Base-by-base conservation (phyloP, 2,888 invertebrate genomes). In the Thera britannica region DNA sequence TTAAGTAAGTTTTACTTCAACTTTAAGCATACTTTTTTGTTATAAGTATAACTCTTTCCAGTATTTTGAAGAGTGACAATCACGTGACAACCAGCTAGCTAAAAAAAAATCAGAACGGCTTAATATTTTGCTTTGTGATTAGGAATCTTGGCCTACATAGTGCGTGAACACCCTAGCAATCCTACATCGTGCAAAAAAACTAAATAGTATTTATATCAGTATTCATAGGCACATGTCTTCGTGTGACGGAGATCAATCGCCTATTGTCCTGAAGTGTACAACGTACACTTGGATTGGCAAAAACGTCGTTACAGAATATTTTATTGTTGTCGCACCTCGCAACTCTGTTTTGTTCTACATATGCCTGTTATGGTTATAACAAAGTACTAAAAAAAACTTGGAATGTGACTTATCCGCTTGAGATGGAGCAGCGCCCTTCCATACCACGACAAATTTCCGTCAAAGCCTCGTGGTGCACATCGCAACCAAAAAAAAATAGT, bases 291-390 rank as follows among this genome's bases (percentile, higher is more conserved):
- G 35, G 35, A 56, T 54, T 55, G 61, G 52, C 4, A 46, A 58
- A 54, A 54, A 35, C 61, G 54, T 62, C 46, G 55, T 12, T 62
- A 62, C 12, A 3, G 12, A 38, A 12, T 62, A 48, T 56, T 62
- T 62, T 62, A 62, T 62, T 62, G 35, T 55, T 62, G 2, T 62
- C 62, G 35, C 62, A 55, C 62, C 48, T 62, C 55, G n/a, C 54
- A 62, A 46, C 44, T 62, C 58, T 9, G 34, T n/a, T 11, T 58
- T 58, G 48, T 48, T 58, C 58, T 58, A 46, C 58, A 58, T 58
- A 2, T 34, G 7, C 57, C 23, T 57, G 9, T 55, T 55, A 55
- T 55, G 55, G 55, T n/a, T 9, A 46, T 2, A 46, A 8, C 44
- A 46, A 8, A 9, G 44, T 9, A 46, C 9, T 46, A 46, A 46